Evolutionary conservation across 2,888 invertebrate genomes (phyloP).

Genomic region (Rhorus exstirpatorius): DNA sequence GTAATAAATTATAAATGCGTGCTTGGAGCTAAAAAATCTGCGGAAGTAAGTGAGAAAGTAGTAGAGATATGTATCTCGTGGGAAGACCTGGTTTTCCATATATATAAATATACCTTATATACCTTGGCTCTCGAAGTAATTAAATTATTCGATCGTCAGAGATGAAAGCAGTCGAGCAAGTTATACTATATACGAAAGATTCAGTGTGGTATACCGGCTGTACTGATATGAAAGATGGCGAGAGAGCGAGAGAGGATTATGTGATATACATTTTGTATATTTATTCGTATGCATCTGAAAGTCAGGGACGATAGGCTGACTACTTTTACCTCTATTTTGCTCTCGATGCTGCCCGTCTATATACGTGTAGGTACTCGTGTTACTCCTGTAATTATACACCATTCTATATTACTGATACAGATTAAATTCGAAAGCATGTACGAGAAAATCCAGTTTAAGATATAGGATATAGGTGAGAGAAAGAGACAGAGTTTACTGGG

Average conservation of each 20-base stretch:
- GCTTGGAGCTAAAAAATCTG: slow-evolving; percentile 17
- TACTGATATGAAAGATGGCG: not conserved
- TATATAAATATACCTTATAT: not conserved
- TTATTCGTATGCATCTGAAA: slow-evolving; percentile 45
- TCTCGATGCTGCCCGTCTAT: slow-evolving; percentile 32
- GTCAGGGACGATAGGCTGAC: slow-evolving; percentile 43
- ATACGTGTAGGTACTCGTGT: slow-evolving; percentile 47
- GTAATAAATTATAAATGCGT: slow-evolving; percentile 38
- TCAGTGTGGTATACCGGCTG: not conserved
- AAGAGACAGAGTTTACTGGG: slow-evolving; percentile 48
- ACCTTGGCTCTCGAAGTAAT: slow-evolving; percentile 33
- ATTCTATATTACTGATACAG: slow-evolving; percentile 39
- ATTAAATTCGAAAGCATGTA: slow-evolving; percentile 43
- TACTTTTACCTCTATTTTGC: not conserved
- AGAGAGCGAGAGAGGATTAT: not conserved
- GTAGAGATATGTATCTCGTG: slow-evolving; percentile 23
- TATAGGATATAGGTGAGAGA: slow-evolving; percentile 50
- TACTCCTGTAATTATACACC: slow-evolving; percentile 65
- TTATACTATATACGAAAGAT: slow-evolving; percentile 40
- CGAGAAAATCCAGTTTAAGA: slow-evolving; percentile 62
- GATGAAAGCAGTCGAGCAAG: slow-evolving; percentile 62
- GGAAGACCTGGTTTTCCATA: slow-evolving; percentile 53
- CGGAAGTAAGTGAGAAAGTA: slow-evolving; percentile 63
- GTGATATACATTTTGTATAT: not conserved
- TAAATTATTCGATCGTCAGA: slow-evolving; percentile 59